Evolutionary conservation across 2,113 vertebrate species (phyloP).

Genomic region (Natator depressus): DNA sequence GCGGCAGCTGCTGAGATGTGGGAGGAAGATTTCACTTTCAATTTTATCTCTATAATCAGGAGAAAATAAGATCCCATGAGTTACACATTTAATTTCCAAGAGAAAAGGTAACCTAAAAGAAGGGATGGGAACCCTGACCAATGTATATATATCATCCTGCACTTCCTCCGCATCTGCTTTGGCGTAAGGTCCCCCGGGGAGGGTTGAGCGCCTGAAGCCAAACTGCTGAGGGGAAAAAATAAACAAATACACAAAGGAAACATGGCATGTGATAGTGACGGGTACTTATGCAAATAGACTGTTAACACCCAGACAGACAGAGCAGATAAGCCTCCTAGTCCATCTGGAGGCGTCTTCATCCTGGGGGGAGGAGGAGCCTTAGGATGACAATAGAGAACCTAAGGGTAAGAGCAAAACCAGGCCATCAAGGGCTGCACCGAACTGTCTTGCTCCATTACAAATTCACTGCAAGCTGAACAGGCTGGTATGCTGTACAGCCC

Average conservation of each 20-base stretch:
- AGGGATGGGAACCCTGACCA: background rate
- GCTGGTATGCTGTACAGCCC: fast-evolving
- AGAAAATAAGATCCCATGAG: background rate
- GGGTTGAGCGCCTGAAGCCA: background rate
- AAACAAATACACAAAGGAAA: constrained; percentile 61
- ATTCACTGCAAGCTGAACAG: background rate
- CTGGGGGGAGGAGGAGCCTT: constrained; percentile 40
- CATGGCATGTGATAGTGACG: constrained; percentile 52
- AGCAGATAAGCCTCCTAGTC: constrained; percentile 72
- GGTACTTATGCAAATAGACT: constrained; percentile 72
- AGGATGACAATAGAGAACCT: constrained; percentile 22
- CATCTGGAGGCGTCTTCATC: constrained; percentile 67
- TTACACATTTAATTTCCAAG: background rate
- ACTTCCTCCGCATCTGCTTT: constrained; percentile 38
- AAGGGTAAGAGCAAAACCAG: constrained; percentile 27
- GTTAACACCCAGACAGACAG: constrained; percentile 72
- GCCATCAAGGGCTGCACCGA: background rate
- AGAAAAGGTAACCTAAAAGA: background rate
- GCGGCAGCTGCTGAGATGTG: background rate
- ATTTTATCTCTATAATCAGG: constrained; percentile 10
- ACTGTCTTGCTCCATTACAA: background rate
- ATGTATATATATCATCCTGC: background rate
- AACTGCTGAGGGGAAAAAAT: constrained; percentile 1
- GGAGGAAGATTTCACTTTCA: background rate
- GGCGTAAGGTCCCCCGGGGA: background rate